Evolutionary conservation across 2,113 vertebrate genomes (phyloP), one percentile per base, ranked within the genome.

Genomic region (Thunnus maccoyii): DNA sequence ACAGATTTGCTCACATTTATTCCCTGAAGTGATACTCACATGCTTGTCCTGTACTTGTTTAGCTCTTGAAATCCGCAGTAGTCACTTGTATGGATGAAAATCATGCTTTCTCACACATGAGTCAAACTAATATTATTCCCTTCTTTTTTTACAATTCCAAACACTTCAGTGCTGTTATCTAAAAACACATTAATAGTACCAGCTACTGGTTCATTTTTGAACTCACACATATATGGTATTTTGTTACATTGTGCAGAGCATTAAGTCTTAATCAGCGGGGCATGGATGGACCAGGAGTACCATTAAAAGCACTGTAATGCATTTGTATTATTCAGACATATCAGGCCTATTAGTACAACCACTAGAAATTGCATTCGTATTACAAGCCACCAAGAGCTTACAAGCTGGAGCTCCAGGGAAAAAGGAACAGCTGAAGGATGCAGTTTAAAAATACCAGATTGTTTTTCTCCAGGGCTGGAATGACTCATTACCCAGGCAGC

Each of bases 361-460:
- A 71, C 75, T 68, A 76, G 77, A 84, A 91, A 78, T 77, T 72
- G 83, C 78, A 80, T 90, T 90, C 86, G 65, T 85, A 82, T 89
- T 89, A 86, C 82, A 83, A 89, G 78, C 83, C 84, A 85, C 70
- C 86, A 64, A 72, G 68, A 87, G 85, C 90, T 90, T 83, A 80
- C 87, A 72, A 78, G 76, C 80, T 22, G 18, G 80, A 83, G 86
- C 85, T 91, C 84, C 32, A 46, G 83, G 90, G 89, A 86, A 73
- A 75, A 80, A 84, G 82, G 67, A 90, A 89, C 84, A 90, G 89
- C 90, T 92, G 88, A 89, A 92, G 79, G 93, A 90, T 89, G 90
- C 86, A 86, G 86, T 92, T 93, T 91, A 92, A 94, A 94, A 94
- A 93, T 91, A 91, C 85, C 89, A 90, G 90, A 92, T 89, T 93